Evolutionary conservation across 2,113 vertebrate genomes (phyloP).

Genomic region (Myotis lucifugus): DNA sequence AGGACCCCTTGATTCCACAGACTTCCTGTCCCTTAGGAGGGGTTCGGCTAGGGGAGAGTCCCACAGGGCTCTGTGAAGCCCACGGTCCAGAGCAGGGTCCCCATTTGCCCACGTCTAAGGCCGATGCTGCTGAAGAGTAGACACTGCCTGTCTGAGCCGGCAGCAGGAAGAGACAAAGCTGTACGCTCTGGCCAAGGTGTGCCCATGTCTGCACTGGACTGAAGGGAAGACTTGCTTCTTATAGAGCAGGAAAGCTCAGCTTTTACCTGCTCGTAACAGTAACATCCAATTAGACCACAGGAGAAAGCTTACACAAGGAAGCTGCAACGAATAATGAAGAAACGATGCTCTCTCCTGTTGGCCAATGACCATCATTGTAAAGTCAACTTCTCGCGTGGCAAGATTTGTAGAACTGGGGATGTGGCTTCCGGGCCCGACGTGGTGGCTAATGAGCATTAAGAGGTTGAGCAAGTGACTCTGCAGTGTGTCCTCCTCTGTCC

Average conservation of each 20-base stretch:
- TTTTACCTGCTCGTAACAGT: background rate
- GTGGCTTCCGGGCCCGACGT: background rate
- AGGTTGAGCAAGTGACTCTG: background rate
- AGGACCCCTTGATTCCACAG: background rate
- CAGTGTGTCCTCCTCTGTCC: background rate
- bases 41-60: background rate
- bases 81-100: background rate
- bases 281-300: background rate
- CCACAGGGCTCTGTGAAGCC: background rate
- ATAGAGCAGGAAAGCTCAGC: background rate
- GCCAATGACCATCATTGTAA: background rate
- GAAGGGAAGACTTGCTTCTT: background rate
- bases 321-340: background rate
- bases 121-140: background rate
- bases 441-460: background rate
- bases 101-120: background rate
- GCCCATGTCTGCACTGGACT: background rate
- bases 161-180: background rate
- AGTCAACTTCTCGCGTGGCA: background rate
- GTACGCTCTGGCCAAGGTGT: background rate
- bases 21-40: background rate
- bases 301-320: slow-evolving; percentile 1
- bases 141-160: background rate
- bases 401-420: background rate
- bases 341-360: background rate